A percentile compares a stretch with the other conserved stretches of the same genome.
Evolutionary conservation across 1,140 invertebrate species (phyloP).

Genomic region (Eumeta japonica): DNA sequence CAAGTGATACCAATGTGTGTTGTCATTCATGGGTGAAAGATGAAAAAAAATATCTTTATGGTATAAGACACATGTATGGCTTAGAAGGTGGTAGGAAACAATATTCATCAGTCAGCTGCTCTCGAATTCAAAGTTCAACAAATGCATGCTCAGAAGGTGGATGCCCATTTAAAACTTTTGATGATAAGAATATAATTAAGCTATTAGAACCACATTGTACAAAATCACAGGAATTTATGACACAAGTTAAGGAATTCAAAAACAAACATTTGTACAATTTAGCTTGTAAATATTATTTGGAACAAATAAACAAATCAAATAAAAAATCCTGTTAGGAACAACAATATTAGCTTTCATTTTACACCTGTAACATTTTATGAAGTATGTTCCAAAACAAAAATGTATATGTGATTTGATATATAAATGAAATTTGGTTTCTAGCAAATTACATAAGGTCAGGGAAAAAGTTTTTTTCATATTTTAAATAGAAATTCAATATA

Average conservation of each 20-base stretch:
- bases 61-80: conserved; percentile 72
- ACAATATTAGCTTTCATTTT: conserved; percentile 32
- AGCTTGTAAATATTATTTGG: conserved; percentile 31
- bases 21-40: conserved; percentile 65
- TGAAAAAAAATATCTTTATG: conserved; percentile 66
- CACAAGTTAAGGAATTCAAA: conserved; percentile 29
- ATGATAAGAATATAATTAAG: conserved; percentile 44
- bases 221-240: conserved; percentile 13
- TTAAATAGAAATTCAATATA: too few species aligned
- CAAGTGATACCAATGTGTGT: conserved; percentile 53
- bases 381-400: too few species aligned
- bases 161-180: conserved; percentile 63
- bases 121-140: conserved; percentile 47
- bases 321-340: conserved; percentile 14
- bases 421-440: too few species aligned
- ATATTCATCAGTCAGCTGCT: conserved; percentile 61
- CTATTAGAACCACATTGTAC: conserved; percentile 24
- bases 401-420: too few species aligned
- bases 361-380: conserved; percentile 36
- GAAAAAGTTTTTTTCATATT: too few species aligned
- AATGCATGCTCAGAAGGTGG: conserved; percentile 59
- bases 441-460: too few species aligned
- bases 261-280: conserved; percentile 20
- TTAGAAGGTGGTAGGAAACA: conserved; percentile 65
- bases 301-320: conserved; percentile 12